Evolutionary conservation across 2,888 invertebrate species (phyloP), one percentile per base, ranked within the genome.

Genomic region (Lithophane semibrunnea): DNA sequence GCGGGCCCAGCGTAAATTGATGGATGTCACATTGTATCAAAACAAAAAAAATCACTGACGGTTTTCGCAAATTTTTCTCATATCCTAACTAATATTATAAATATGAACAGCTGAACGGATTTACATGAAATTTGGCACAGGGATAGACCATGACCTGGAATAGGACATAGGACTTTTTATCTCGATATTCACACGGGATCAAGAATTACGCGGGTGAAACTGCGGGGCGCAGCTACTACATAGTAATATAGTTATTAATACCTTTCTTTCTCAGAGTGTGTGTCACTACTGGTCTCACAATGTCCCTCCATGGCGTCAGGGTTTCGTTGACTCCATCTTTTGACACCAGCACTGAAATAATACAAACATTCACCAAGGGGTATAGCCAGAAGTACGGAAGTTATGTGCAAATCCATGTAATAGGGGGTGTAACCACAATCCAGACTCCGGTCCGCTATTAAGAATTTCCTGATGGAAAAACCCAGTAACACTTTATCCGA

Each of bases 331-430:
- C 56, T 0, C 85, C 88, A 21, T 84, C 85, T 63, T 84, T 88
- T 10, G 76, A 75, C 18, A 93, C 37, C 8, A 92, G 9, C 75
- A 93, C 93, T 93, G 90, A 1, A 88, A 90, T 54, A 70, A 49
- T 3, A 29, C n/a, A 42, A 42, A 24, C 12, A 37, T 49, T n/a
- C n/a, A 44, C 16, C 9, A 44, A 0, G 16, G 4, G 8, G 64
- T 1, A 16, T 64, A 16, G 8, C 13, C 21, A 42, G 13, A 64
- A 3, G n/a, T 42, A 42, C 13, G 13, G 8, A 42, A 13, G 18
- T 29, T 29, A 66, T 49, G 18, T 10, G 2, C 3, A 44, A 18
- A 7, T 65, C 16, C n/a, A 65, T 44, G 44, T 65, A 18, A 65
- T 44, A 44, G 16, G 10, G 16, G 7, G 47, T 66, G 24, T 18